phyloP scores from a whole-genome alignment of 2,113 vertebrate species.

The Spilogale gracilis region DNA sequence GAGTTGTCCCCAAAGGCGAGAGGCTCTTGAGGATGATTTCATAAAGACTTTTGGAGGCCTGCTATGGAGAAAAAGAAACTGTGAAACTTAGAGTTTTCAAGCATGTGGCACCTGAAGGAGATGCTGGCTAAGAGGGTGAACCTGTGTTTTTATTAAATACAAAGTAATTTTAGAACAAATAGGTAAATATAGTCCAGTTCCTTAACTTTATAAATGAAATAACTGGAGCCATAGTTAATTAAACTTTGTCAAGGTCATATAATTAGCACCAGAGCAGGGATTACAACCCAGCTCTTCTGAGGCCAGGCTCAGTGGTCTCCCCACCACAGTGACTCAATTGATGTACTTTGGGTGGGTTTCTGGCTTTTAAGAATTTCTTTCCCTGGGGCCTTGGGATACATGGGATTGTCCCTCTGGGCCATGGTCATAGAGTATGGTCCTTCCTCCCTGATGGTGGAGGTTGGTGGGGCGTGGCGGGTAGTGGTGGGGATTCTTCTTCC shows the following conservation, averaged over 20 bases:
- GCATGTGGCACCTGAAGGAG: neutral
- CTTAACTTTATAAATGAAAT: conserved; percentile 49
- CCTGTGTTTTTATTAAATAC: neutral
- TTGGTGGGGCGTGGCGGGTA: neutral
- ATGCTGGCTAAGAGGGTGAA: neutral
- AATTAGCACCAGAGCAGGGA: neutral
- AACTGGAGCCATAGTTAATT: neutral
- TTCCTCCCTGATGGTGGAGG: neutral
- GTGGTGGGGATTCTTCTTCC: neutral
- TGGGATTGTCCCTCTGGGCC: neutral
- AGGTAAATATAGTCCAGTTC: neutral
- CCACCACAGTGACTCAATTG: neutral
- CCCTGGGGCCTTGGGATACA: neutral
- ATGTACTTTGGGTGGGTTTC: neutral
- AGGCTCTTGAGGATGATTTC: neutral
- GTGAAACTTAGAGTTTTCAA: neutral
- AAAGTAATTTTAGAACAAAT: neutral
- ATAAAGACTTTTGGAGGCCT: neutral
- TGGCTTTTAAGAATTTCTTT: conserved; percentile 3
- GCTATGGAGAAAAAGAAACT: neutral
- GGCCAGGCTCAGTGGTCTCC: neutral
- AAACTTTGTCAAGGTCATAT: neutral
- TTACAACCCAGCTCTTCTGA: neutral
- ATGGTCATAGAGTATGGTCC: neutral
- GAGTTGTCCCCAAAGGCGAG: neutral